phyloP scores from a whole-genome alignment of 1,140 invertebrate genomes.

The Chelonus insularis region DNA sequence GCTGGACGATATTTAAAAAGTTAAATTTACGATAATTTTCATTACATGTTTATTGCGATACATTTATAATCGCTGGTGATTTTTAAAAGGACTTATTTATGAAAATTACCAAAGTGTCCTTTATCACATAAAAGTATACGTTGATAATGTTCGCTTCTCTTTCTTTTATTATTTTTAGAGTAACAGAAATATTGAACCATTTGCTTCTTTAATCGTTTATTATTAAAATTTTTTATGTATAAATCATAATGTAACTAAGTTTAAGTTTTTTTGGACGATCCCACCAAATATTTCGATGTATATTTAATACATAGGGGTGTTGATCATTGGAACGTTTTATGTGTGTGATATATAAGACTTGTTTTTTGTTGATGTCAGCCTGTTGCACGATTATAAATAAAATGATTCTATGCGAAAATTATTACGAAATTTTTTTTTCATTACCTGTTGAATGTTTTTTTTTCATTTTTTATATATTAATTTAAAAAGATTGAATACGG shows the following conservation, averaged over 20 bases:
- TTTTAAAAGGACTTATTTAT: not conserved
- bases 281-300: slow-evolving; percentile 8
- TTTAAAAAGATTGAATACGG: too few species aligned
- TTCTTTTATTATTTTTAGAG: not conserved
- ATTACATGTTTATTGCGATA: not conserved
- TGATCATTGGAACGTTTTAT: slow-evolving; percentile 33
- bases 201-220: not conserved
- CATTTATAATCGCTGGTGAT: not conserved
- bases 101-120: not conserved
- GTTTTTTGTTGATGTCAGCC: slow-evolving; percentile 40
- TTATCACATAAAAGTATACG: not conserved
- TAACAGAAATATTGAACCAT: not conserved
- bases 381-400: slow-evolving; percentile 41
- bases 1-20: slow-evolving; percentile 17
- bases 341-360: slow-evolving; percentile 42
- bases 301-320: slow-evolving; percentile 22
- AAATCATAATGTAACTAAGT: not conserved
- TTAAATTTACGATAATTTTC: slow-evolving; percentile 5
- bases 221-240: too few species aligned
- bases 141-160: not conserved
- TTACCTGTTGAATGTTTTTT: too few species aligned
- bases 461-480: too few species aligned
- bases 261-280: slow-evolving; percentile 17
- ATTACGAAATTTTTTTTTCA: too few species aligned
- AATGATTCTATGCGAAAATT: slow-evolving; percentile 8